A percentile compares a stretch with the other conserved stretches of the same genome.
Evolutionary conservation across 2,113 vertebrate species (phyloP).

Genomic region (Neolamprologus devosi): DNA sequence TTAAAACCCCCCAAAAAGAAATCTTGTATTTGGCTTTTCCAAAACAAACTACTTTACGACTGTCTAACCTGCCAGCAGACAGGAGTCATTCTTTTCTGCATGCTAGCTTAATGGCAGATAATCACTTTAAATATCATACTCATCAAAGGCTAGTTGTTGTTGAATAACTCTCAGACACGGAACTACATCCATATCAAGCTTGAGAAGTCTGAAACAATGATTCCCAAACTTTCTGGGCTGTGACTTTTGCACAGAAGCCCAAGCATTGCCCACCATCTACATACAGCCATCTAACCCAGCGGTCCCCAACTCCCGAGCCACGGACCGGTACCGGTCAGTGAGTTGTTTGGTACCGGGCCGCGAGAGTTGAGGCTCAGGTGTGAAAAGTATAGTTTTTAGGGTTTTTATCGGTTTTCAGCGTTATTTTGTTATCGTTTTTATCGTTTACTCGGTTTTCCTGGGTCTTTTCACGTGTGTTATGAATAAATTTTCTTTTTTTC

Average conservation of each 20-base stretch:
- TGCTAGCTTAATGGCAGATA: neutral
- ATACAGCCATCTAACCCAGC: neutral
- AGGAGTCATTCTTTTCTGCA: neutral
- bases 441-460: accelerated
- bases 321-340: accelerated
- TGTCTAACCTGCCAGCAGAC: neutral
- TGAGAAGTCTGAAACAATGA: neutral
- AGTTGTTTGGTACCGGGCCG: neutral
- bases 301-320: accelerated
- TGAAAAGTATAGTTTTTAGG: neutral
- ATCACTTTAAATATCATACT: neutral
- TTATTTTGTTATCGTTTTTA: no score
- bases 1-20: accelerated
- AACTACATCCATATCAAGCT: neutral
- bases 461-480: no score
- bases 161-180: neutral
- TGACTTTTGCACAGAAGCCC: neutral
- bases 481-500: no score
- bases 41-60: accelerated
- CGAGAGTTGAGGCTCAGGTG: accelerated
- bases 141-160: neutral
- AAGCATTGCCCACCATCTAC: neutral
- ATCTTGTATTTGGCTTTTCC: neutral
- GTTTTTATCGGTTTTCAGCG: no score
- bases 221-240: neutral